Evolutionary conservation across 2,797 vertebrate genomes (phyloP).

Genomic region (Esox lucius): DNA sequence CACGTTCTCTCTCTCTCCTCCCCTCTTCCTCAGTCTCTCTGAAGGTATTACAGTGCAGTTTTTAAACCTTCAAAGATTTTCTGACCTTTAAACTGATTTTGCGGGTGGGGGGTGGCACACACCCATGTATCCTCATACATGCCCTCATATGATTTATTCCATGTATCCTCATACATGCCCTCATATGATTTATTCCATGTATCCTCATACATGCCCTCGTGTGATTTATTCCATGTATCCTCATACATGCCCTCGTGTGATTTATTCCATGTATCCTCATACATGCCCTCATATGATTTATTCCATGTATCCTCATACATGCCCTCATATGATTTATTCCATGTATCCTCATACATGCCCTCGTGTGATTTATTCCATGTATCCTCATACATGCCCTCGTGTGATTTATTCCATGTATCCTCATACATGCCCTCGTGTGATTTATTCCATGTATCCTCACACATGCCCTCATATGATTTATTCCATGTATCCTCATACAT

Average conservation of each 20-base stretch:
- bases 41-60: slow-evolving; percentile 10
- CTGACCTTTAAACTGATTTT: slow-evolving; percentile 21
- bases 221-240: not conserved
- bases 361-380: not conserved
- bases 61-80: slow-evolving; percentile 15
- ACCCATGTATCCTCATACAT: not conserved
- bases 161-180: too few relatives aligned
- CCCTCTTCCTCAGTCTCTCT: not conserved
- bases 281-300: too few relatives aligned
- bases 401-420: not conserved
- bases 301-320: too few relatives aligned
- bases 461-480: too few relatives aligned
- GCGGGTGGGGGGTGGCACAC: not conserved
- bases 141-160: not conserved
- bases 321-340: not conserved
- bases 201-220: too few relatives aligned
- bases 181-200: not conserved
- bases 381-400: too few relatives aligned
- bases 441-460: too few relatives aligned
- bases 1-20: not conserved
- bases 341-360: too few relatives aligned
- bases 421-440: too few relatives aligned
- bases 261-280: too few relatives aligned
- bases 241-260: too few relatives aligned
- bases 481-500: too few relatives aligned